These are phyloP conservation scores for Rosalia funebris DNA, from an alignment of 2,888 invertebrate species.

Conservation along the genomic window DNA sequence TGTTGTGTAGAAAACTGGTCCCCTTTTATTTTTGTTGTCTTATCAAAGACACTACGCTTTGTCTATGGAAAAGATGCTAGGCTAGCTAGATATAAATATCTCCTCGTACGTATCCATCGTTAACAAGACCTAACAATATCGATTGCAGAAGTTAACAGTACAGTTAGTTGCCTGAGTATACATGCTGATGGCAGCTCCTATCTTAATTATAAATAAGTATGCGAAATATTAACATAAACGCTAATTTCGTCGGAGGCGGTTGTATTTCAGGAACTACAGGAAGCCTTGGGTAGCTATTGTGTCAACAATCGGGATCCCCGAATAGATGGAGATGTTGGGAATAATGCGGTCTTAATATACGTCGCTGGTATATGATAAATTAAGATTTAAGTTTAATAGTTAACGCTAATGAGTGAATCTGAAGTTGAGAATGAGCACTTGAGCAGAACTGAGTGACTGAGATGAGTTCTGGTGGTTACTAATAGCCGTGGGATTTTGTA, in stretches of 20 bases:
- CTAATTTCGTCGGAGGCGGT: not conserved
- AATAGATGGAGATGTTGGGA: conserved; percentile 30
- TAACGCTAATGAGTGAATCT: conserved; percentile 2
- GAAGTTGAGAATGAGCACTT: too few relatives aligned
- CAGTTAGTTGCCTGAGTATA: conserved; percentile 5
- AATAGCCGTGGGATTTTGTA: too few relatives aligned
- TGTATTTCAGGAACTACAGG: not conserved
- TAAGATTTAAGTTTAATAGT: conserved; percentile 30
- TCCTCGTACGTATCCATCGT: too few relatives aligned
- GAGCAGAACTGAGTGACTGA: too few relatives aligned
- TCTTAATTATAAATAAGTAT: conserved; percentile 18
- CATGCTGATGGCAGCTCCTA: conserved; percentile 2
- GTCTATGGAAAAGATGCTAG: too few relatives aligned
- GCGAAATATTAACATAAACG: conserved; percentile 12
- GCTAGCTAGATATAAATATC: too few relatives aligned
- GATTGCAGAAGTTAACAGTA: not conserved
- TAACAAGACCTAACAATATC: conserved; percentile 6
- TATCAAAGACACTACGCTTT: too few relatives aligned
- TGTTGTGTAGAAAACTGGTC: too few relatives aligned
- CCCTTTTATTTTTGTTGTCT: too few relatives aligned
- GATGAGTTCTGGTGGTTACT: too few relatives aligned
- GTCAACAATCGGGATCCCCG: conserved; percentile 31
- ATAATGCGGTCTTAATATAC: conserved; percentile 29
- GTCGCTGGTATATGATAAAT: conserved; percentile 32
- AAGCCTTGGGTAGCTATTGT: conserved; percentile 26